Conservation (phyloP, 2,888 invertebrate genomes). For the Eristalis intricaria region DNA sequence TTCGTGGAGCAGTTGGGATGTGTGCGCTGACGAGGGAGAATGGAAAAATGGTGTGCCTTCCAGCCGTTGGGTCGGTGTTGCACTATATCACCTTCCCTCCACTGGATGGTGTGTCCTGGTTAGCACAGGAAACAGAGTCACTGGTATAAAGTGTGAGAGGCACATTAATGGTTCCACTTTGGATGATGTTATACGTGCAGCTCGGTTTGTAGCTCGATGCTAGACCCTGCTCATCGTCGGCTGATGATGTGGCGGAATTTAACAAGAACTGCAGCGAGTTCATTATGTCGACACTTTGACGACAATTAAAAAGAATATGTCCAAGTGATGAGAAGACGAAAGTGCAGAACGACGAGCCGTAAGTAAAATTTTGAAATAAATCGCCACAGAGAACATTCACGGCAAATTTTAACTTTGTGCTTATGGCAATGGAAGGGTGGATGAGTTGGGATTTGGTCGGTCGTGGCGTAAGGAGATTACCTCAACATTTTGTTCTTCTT, state of each 20-base stretch:
- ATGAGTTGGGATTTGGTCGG: too few relatives aligned
- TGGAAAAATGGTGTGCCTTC: constrained; percentile 38
- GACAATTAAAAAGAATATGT: constrained; percentile 72
- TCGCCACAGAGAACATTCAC: not conserved
- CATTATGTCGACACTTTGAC: constrained; percentile 74
- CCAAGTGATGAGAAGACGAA: constrained; percentile 18
- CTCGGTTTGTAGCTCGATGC: constrained; percentile 5
- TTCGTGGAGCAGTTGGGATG: not conserved
- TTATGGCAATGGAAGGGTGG: not conserved
- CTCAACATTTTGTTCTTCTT: too few relatives aligned
- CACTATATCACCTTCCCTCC: not conserved
- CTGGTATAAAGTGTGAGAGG: not conserved
- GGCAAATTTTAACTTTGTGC: not conserved
- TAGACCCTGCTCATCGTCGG: constrained; percentile 30
- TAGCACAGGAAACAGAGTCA: not conserved
- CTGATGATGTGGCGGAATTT: constrained; percentile 73
- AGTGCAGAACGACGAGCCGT: not conserved
- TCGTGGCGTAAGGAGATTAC: too few relatives aligned
- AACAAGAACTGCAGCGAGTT: constrained; percentile 73
- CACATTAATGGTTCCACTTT: not conserved
- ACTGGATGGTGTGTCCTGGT: not conserved
- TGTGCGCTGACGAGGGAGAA: constrained; percentile 17
- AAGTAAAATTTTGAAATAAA: constrained; percentile 5
- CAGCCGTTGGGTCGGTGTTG: constrained; percentile 14
- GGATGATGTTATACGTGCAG: constrained; percentile 4